A percentile compares a stretch with the other conserved stretches of the same genome.
These are phyloP conservation scores for Cichladusa arquata DNA, from an alignment of 2,113 vertebrate genomes.

Conservation along the genomic window DNA sequence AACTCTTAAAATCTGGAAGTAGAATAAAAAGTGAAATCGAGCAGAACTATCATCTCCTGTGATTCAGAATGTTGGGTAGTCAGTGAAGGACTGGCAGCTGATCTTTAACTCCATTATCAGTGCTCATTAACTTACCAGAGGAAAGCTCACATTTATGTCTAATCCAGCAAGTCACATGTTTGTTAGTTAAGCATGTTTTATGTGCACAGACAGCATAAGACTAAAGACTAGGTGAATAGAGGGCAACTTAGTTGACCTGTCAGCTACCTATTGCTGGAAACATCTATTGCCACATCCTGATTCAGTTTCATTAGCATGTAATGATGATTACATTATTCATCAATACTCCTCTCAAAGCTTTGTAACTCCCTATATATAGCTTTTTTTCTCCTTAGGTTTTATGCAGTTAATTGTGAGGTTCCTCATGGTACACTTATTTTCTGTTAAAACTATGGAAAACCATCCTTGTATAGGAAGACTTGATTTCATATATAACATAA, in stretches of 20 bases:
- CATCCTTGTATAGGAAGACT: background rate
- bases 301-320: background rate
- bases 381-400: background rate
- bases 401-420: background rate
- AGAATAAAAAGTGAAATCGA: background rate
- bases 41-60: background rate
- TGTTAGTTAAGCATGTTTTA: background rate
- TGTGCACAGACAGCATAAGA: background rate
- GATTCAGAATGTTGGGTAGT: background rate
- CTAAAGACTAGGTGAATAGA: background rate
- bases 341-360: background rate
- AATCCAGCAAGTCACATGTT: background rate
- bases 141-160: background rate
- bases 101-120: background rate
- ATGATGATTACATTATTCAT: background rate
- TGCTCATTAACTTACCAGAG: background rate
- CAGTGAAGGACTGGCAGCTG: background rate
- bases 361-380: background rate
- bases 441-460: background rate
- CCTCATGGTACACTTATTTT: background rate
- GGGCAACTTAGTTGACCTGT: background rate
- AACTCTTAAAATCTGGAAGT: background rate
- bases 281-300: background rate
- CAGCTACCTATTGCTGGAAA: background rate
- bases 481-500: background rate